Base-by-base conservation (phyloP, 1,140 invertebrate species). In the Eriocheir sinensis region DNA sequence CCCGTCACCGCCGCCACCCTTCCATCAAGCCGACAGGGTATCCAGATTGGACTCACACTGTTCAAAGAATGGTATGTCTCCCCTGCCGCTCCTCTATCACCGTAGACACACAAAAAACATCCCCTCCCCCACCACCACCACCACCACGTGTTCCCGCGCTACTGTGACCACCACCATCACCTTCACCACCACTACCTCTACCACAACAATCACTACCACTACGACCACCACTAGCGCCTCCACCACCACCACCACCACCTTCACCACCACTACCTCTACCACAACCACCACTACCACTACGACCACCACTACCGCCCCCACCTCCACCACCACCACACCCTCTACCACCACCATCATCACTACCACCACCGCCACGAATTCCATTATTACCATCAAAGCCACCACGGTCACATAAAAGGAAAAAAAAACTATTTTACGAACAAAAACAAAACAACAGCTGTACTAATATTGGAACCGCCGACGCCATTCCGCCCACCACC, bases 271-370 rank as follows among this genome's bases (percentile, higher is more conserved):
- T 21, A 72, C 6, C 21, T 21, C 21, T 21, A 72, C 6, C 53
- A 8, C 6, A 9, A 72, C 8, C 53, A 72, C 6, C 53, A 72
- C 6, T 21, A 72, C 53, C 27, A 27, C 53, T 72, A 72, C 2
- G 9, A 72, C n/a, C 27, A 72, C 53, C n/a, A 72, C 60, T 72
- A 72, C 60, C n/a, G n/a, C 60, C n/a, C 27, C 60, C n/a, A 72
- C 60, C n/a, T n/a, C 60, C n/a, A 72, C 60, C n/a, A 72, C 60
- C n/a, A 72, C 60, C n/a, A 72, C 60, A n/a, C 27, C 60, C n/a
- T n/a, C 60, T 72, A 72, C 60, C n/a, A 72, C 60, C n/a, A 72
- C 60, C n/a, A 72, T 8, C n/a, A 2, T 53, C 48, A 53, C 2
- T 21, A n/a, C n/a, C n/a, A n/a, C n/a, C n/a, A n/a, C 48, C 48